Conservation (phyloP, 23 tunicate genomes). For the Halocynthia aurantium region DNA sequence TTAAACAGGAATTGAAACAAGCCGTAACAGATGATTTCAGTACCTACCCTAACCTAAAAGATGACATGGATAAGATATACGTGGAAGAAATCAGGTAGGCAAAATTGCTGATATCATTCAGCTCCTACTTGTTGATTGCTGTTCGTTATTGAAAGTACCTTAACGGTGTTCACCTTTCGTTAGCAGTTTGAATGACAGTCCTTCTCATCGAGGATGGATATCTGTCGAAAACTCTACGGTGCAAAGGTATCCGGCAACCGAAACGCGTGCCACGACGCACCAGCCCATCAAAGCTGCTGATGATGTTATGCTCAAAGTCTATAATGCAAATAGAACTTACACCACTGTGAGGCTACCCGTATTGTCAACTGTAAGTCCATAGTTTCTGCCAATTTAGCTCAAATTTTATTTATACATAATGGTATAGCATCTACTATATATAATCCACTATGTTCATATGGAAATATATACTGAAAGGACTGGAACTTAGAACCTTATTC, state of each 20-base stretch:
- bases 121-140: not conserved
- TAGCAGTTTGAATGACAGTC: not conserved
- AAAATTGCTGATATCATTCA: not conserved
- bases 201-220: slow-evolving; percentile 19
- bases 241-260: slow-evolving; percentile 13
- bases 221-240: slow-evolving; percentile 16
- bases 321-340: slow-evolving; percentile 52
- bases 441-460: too few relatives aligned
- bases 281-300: slow-evolving; percentile 46
- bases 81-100: slow-evolving; percentile 2
- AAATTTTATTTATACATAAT: too few relatives aligned
- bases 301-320: slow-evolving; percentile 61
- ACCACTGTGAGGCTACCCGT: slow-evolving; percentile 71
- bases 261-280: not conserved
- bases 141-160: not conserved
- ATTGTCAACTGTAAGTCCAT: slow-evolving; percentile 38
- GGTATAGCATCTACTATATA: too few relatives aligned
- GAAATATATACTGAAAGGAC: too few relatives aligned
- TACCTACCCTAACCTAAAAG: slow-evolving; percentile 11
- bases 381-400: too few relatives aligned
- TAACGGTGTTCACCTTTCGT: not conserved
- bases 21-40: slow-evolving; percentile 13
- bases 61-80: slow-evolving; percentile 13
- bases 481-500: too few relatives aligned
- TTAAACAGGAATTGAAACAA: slow-evolving; percentile 23